Evolutionary conservation across 2,888 invertebrate genomes (phyloP), one percentile per base, ranked within the genome.

Genomic region (Trissolcus brochymenae): DNA sequence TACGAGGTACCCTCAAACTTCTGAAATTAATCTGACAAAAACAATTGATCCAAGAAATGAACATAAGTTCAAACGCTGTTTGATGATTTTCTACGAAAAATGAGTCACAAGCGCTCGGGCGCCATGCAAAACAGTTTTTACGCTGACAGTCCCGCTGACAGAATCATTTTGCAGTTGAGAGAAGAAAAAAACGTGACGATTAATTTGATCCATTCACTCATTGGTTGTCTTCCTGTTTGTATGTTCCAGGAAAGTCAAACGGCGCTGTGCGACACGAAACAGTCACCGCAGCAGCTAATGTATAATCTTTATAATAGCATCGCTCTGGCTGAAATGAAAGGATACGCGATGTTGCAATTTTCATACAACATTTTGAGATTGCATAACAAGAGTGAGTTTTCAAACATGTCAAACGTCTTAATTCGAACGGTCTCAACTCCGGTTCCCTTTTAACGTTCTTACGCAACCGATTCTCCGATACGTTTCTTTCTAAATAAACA

Each of bases 261-360:
- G 0, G 92, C 93, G 82, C 90, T 94, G 53, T 96, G 96, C 88
- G 92, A 92, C 79, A 90, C 94, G 19, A 91, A 93, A 80, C 94
- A 96, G 89, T 96, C 96, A 0, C 93, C 94, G 0, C 95, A 96
- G 80, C 96, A 96, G 89, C 91, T 96, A 71, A 90, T 96, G 21
- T 95, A 94, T 87, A 95, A 95, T 86, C 91, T 96, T 80, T 96
- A 96, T 90, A 93, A 93, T 84, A 93, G 95, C 0, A 93, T 96
- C 74, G 93, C 95, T 0, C 89, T 96, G 41, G 94, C 95, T 0
- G 96, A 96, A 91, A 92, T 96, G 82, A 96, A 96, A 89, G 96
- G 95, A 1, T 96, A 94, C 88, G 93, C 94, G 40, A 95, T 96
- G 94, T 94, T 96, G 91, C 96, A 96, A 87, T 96, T 96, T 90